Evolutionary conservation across 1,140 invertebrate genomes (phyloP).

Genomic region (Brachionus koreanus): DNA sequence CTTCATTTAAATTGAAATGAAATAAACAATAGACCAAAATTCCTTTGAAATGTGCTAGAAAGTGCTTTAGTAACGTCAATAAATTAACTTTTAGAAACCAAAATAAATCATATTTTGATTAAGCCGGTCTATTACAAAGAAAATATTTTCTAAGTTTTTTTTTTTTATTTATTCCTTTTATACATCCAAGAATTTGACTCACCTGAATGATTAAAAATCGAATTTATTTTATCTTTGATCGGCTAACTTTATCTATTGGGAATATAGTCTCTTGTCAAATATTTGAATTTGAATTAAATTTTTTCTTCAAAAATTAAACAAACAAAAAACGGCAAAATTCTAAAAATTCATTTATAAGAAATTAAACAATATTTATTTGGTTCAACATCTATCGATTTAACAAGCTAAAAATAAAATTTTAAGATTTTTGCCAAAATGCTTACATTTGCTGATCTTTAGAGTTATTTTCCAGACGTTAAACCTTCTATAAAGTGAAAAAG

Average conservation of each 20-base stretch:
- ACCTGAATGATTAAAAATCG: conserved; percentile 6
- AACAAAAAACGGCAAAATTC: neutral
- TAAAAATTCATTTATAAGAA: conserved; percentile 9
- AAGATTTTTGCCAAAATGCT: neutral
- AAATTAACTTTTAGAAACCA: neutral
- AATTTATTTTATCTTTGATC: conserved; percentile 8
- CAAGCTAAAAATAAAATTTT: neutral
- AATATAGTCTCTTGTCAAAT: neutral
- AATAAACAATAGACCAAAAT: neutral
- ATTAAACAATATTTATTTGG: conserved; percentile 25
- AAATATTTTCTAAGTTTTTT: neutral
- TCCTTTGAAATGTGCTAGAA: neutral
- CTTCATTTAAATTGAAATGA: too few relatives aligned
- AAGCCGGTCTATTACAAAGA: neutral
- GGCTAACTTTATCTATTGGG: neutral
- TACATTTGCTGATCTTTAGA: too few relatives aligned
- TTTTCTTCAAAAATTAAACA: neutral
- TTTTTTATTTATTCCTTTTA: conserved; percentile 11
- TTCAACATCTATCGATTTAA: conserved; percentile 1
- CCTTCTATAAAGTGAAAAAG: too few relatives aligned
- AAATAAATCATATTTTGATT: neutral
- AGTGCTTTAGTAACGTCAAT: neutral
- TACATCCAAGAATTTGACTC: neutral
- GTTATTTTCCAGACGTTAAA: too few relatives aligned
- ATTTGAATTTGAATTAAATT: neutral